Evolutionary conservation across 2,113 vertebrate genomes (phyloP).

Genomic region (Sinocyclocheilus grahami): DNA sequence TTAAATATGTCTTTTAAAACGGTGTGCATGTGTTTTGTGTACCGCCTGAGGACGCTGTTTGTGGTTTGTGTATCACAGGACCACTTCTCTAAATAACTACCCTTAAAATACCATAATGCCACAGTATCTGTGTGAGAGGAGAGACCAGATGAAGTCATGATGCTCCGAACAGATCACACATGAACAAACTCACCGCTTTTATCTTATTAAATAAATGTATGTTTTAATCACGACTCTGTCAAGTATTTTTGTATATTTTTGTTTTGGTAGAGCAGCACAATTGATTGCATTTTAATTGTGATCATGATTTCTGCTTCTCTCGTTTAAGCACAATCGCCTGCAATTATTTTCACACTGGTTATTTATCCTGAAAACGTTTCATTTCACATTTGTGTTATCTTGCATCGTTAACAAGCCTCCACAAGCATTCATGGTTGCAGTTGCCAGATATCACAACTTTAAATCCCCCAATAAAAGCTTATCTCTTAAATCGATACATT

Average conservation of each 20-base stretch:
- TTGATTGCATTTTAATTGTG: background rate
- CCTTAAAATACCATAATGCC: background rate
- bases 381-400: background rate
- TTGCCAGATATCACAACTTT: too few species aligned
- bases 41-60: background rate
- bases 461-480: too few species aligned
- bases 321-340: background rate
- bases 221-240: background rate
- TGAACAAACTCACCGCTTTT: background rate
- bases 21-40: background rate
- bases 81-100: background rate
- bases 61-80: background rate
- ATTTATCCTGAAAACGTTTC: too few species aligned
- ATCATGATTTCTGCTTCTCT: background rate
- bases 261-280: background rate
- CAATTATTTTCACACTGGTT: background rate
- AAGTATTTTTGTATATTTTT: background rate
- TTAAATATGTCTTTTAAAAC: background rate
- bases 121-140: background rate
- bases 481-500: too few species aligned
- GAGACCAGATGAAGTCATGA: background rate
- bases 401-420: background rate
- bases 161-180: background rate
- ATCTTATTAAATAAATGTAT: background rate
- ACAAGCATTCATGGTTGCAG: too few species aligned